Evolutionary conservation across 2,113 vertebrate genomes (phyloP).

Genomic region (Bubo bubo): DNA sequence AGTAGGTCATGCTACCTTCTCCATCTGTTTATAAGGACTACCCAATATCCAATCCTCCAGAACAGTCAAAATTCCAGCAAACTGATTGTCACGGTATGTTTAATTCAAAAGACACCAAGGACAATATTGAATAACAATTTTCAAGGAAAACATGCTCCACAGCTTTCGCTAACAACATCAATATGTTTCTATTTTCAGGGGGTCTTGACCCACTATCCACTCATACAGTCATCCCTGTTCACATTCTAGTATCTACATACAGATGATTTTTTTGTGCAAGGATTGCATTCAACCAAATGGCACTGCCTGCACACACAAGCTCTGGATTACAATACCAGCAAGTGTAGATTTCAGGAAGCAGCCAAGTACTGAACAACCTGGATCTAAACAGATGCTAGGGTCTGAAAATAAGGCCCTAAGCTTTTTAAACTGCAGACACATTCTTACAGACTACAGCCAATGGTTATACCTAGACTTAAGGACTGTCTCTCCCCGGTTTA

Average conservation of each 20-base stretch:
- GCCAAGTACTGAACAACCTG: neutral
- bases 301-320: neutral
- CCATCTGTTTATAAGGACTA: neutral
- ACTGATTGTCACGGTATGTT: neutral
- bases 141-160: slow-evolving; percentile 40
- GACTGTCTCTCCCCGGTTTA: neutral
- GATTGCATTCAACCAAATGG: neutral
- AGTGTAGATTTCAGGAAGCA: neutral
- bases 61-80: slow-evolving; percentile 26
- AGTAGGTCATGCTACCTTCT: neutral
- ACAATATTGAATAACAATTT: slow-evolving; percentile 51
- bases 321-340: neutral
- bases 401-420: neutral
- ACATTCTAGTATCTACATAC: neutral
- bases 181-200: slow-evolving; percentile 42
- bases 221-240: slow-evolving; percentile 50
- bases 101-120: slow-evolving; percentile 51
- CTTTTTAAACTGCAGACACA: neutral
- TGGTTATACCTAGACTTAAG: neutral
- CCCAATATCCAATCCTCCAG: neutral
- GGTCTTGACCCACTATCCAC: slow-evolving; percentile 6
- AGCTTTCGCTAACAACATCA: slow-evolving; percentile 36
- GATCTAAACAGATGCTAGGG: neutral
- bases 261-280: slow-evolving; percentile 45
- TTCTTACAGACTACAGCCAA: neutral